Evolutionary conservation across 2,113 vertebrate species (phyloP), one percentile per base, ranked within the genome.

Genomic region (Grantiella picta): DNA sequence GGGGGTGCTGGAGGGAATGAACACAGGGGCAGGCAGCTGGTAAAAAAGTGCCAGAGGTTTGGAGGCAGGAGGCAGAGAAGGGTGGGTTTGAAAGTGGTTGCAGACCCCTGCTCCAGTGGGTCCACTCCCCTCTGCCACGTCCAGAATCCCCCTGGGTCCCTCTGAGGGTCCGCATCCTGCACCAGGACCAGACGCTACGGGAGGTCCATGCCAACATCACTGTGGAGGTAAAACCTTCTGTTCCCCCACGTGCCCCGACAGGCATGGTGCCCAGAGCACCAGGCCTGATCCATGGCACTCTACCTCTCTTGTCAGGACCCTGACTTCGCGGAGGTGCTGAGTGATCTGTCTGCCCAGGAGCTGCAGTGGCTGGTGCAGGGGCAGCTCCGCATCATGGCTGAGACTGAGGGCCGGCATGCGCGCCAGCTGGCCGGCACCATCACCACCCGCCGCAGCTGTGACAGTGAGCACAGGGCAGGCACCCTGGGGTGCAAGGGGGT

Each of bases 251-350:
- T 29, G 47, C 61, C 60, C 35, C 0, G 0, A 61, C 53, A 91
- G 53, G 63, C 15, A 1, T 0, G 0, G 18, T 49, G n/a, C 44
- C 40, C 5, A 8, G 56, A 6, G 2, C 7, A 29, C n/a, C 14
- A 4, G 33, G 56, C 25, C 72, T 92, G 69, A 95, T 35, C 59
- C 2, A 1, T 8, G 14, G 18, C 20, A 7, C 64, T 33, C 7
- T 56, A 17, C n/a, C 2, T 25, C 69, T 28, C 42, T 4, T 17
- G 5, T 25, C 94, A 99, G 99, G 99, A 99, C 76, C 97, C 98
- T 0, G 99, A 99, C 86, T 99, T 99, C 0, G 99, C 99, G 0
- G 99, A 99, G 97, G 99, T 99, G 88, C 98, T 99, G 96, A 98
- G 98, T 0, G 98, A 98, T 61, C 97, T 99, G 83, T 99, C 98